These are phyloP conservation scores for Rhamphomyia laevipes DNA, from an alignment of 2,888 invertebrate species.

Conservation along the genomic window DNA sequence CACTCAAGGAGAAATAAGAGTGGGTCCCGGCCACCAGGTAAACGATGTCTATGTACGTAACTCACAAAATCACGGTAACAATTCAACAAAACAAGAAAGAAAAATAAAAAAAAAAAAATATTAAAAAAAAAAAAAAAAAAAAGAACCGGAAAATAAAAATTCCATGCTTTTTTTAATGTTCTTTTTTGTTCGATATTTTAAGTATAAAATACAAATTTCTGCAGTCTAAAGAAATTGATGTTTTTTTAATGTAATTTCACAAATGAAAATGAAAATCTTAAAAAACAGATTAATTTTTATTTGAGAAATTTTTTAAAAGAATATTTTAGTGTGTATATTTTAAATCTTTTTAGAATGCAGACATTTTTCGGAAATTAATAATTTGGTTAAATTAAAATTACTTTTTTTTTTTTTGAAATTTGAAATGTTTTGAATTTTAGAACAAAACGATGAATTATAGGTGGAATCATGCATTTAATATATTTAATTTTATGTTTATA, in stretches of 20 bases:
- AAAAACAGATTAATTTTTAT: neutral
- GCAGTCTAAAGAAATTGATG: constrained; percentile 13
- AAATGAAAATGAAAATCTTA: constrained; percentile 2
- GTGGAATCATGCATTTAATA: constrained; percentile 18
- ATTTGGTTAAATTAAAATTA: constrained; percentile 15
- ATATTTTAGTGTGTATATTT: no score
- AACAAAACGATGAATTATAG: constrained; percentile 9
- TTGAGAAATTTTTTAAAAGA: neutral
- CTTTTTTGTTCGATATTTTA: constrained; percentile 11
- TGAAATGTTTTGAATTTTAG: constrained; percentile 14
- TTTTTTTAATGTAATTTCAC: neutral
- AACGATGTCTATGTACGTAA: constrained; percentile 53
- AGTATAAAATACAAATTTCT: constrained; percentile 7
- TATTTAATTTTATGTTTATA: neutral
- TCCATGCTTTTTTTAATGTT: constrained; percentile 11
- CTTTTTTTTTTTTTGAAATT: constrained; percentile 13
- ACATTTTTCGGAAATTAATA: constrained; percentile 13
- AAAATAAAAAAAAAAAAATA: constrained; percentile 3
- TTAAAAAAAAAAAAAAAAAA: neutral
- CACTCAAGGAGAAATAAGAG: constrained; percentile 65
- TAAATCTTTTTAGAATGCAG: constrained; percentile 13
- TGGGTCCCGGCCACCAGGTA: constrained; percentile 67
- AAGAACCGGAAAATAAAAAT: constrained; percentile 1
- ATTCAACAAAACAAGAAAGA: constrained; percentile 13
- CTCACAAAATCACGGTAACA: constrained; percentile 45